phyloP scores from a whole-genome alignment of 1,140 invertebrate species.

The Vanessa tameamea region DNA sequence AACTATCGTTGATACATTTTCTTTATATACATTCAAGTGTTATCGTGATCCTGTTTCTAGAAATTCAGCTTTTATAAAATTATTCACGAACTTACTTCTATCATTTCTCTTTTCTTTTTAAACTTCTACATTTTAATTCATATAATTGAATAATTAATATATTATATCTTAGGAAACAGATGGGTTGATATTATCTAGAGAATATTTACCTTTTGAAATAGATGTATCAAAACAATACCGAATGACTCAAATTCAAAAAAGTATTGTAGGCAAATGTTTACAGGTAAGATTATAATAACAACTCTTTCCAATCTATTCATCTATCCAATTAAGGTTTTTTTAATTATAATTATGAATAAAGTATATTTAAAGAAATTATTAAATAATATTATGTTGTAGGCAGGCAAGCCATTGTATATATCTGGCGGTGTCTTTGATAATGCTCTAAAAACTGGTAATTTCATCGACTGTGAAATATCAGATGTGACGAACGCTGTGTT shows the following conservation, averaged over 20 bases:
- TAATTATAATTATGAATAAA: no score
- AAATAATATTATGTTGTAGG: constrained; percentile 40
- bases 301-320: not conserved
- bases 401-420: constrained; percentile 60
- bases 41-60: no score
- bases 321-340: no score
- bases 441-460: constrained; percentile 41
- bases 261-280: constrained; percentile 59
- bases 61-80: no score
- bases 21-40: no score
- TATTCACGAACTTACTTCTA: no score
- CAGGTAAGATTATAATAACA: constrained; percentile 39
- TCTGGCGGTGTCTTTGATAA: constrained; percentile 50
- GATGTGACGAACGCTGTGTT: constrained; percentile 60
- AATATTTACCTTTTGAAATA: constrained; percentile 58
- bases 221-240: constrained; percentile 40
- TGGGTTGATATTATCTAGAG: constrained; percentile 57
- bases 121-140: not conserved
- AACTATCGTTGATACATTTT: no score
- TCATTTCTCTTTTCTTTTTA: no score
- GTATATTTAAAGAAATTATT: no score
- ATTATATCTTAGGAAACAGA: constrained; percentile 54
- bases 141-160: not conserved
- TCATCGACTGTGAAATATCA: constrained; percentile 48
- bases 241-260: constrained; percentile 56